Evolutionary conservation across 2,113 vertebrate species (phyloP).

Genomic region (Clarias magur): DNA sequence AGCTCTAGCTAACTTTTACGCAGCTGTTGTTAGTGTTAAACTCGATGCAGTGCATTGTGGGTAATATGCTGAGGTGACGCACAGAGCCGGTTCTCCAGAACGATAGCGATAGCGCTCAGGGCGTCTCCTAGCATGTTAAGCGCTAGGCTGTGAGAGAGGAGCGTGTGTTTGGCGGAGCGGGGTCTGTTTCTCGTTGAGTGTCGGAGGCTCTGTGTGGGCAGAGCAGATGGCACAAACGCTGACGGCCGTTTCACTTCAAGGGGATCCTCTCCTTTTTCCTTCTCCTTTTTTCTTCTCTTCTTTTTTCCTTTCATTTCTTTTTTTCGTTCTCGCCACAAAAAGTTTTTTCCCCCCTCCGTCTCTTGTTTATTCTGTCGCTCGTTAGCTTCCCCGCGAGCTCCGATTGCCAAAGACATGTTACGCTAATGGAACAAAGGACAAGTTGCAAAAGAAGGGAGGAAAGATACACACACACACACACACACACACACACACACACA

Average conservation of each 20-base stretch:
- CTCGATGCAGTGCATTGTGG: neutral
- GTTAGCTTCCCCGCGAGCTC: constrained; percentile 50
- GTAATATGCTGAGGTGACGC: neutral
- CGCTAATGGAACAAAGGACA: constrained; percentile 53
- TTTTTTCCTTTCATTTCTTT: constrained; percentile 21
- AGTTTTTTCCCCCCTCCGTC: constrained; percentile 6
- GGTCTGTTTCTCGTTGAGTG: constrained; percentile 52
- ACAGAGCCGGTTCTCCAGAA: neutral
- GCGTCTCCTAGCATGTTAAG: neutral
- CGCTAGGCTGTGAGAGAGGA: neutral
- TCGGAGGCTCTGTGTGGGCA: constrained; percentile 45
- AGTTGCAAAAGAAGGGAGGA: constrained; percentile 41
- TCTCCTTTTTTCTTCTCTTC: constrained; percentile 10
- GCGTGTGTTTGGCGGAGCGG: neutral
- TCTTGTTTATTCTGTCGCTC: constrained; percentile 44
- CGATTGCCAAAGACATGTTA: constrained; percentile 52
- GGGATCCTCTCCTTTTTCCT: constrained; percentile 34
- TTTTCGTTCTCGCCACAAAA: constrained; percentile 16
- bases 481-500: neutral
- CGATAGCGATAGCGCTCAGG: neutral
- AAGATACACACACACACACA: constrained; percentile 27
- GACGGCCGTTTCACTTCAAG: constrained; percentile 53
- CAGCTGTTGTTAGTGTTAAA: neutral
- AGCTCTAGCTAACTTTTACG: neutral
- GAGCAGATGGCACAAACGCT: constrained; percentile 51